Conservation (phyloP, 2,113 vertebrate genomes). For the Anoplopoma fimbria region DNA sequence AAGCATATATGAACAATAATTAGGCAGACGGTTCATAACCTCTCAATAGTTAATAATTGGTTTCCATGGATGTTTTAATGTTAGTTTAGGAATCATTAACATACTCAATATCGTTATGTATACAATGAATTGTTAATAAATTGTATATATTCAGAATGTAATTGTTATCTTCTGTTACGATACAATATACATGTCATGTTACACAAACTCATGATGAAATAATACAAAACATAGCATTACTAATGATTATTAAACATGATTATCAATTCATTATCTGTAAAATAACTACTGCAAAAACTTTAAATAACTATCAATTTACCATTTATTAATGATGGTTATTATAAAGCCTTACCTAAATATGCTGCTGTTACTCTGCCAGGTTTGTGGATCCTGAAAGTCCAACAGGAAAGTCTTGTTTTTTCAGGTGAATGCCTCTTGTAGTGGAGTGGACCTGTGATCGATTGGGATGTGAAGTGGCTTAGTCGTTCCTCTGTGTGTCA, state of each 20-base stretch:
- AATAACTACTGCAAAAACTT: not conserved
- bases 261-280: not conserved
- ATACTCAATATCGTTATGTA: not conserved
- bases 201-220: too few species aligned
- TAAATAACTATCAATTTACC: not conserved
- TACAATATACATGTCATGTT: too few species aligned
- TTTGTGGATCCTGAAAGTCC: conserved; percentile 40
- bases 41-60: not conserved
- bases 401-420: conserved; percentile 19
- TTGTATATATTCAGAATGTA: too few species aligned
- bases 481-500: conserved; percentile 74
- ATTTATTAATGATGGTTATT: not conserved
- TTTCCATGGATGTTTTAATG: not conserved
- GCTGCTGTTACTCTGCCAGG: not conserved
- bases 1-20: too few species aligned
- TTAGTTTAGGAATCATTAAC: too few species aligned
- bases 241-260: not conserved
- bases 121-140: not conserved
- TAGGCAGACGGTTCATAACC: too few species aligned
- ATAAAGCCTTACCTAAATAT: too few species aligned
- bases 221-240: too few species aligned
- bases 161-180: too few species aligned
- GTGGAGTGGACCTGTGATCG: conserved; percentile 74
- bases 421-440: conserved; percentile 47
- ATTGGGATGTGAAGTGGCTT: conserved; percentile 79